phyloP scores from a whole-genome alignment of 2,888 invertebrate species.

The Hemistola chrysoprasaria region DNA sequence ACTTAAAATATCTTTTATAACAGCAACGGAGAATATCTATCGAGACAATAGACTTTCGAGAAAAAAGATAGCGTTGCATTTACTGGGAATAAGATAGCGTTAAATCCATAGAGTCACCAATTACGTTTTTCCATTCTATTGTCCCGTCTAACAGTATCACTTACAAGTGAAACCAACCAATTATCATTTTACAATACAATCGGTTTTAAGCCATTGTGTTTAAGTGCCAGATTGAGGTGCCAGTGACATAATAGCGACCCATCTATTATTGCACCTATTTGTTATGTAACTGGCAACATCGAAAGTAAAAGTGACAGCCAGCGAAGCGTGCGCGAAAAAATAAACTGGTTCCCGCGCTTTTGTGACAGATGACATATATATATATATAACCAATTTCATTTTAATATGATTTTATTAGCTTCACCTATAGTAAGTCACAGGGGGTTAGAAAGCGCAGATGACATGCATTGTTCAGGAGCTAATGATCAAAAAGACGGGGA shows the following conservation, averaged over 20 bases:
- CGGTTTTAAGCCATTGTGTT: slow-evolving; percentile 28
- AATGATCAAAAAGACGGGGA: too few species aligned
- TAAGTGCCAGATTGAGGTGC: slow-evolving; percentile 33
- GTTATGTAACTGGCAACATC: slow-evolving; percentile 57
- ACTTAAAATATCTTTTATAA: too few species aligned
- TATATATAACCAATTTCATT: too few species aligned
- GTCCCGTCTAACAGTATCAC: slow-evolving; percentile 3
- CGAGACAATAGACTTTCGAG: too few species aligned
- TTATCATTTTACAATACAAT: slow-evolving; percentile 1
- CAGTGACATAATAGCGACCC: slow-evolving; percentile 43
- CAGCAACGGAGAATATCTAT: too few species aligned
- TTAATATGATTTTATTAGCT: too few species aligned
- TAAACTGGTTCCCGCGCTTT: slow-evolving; percentile 37
- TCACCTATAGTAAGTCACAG: too few species aligned
- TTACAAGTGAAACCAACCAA: slow-evolving; percentile 16
- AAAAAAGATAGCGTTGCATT: too few species aligned
- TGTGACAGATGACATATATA: slow-evolving; percentile 36
- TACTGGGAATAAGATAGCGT: too few species aligned
- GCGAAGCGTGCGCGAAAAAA: slow-evolving; percentile 53
- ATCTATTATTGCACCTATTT: slow-evolving; percentile 52
- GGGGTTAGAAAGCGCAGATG: too few species aligned
- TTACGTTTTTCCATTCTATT: slow-evolving; percentile 4
- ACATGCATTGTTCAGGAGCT: too few species aligned
- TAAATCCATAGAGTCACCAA: slow-evolving; percentile 1
- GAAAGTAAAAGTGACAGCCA: slow-evolving; percentile 68